phyloP scores from a whole-genome alignment of 1,140 invertebrate genomes.

The Platyura marginata region DNA sequence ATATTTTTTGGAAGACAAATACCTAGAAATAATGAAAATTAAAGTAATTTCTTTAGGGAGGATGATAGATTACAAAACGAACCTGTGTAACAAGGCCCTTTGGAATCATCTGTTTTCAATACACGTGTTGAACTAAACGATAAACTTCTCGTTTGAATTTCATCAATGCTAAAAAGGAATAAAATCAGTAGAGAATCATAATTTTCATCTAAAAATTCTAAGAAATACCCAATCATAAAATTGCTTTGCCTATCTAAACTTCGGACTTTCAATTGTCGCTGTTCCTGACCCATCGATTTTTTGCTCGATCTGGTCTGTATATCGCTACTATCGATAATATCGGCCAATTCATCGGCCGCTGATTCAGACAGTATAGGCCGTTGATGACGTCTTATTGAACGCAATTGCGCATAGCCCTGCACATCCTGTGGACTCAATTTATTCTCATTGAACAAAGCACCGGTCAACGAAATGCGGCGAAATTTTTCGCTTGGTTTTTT shows the following conservation, averaged over 20 bases:
- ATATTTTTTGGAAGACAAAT: slow-evolving; percentile 56
- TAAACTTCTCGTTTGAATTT: too few relatives aligned
- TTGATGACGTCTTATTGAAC: slow-evolving; percentile 47
- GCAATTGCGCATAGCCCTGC: slow-evolving; percentile 62
- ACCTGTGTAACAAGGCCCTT: slow-evolving; percentile 20
- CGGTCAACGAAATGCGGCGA: slow-evolving; percentile 13
- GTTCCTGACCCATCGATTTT: slow-evolving; percentile 7
- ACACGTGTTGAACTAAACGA: too few relatives aligned
- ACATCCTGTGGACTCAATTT: slow-evolving; percentile 45
- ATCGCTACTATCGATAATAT: slow-evolving; percentile 10
- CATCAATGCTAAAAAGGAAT: too few relatives aligned
- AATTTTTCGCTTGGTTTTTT: slow-evolving; percentile 13
- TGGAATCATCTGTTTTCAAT: slow-evolving; percentile 12
- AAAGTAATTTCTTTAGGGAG: too few relatives aligned
- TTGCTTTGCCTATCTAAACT: slow-evolving; percentile 14
- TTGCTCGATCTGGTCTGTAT: not conserved
- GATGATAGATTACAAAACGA: too few relatives aligned
- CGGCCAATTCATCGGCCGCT: slow-evolving; percentile 15
- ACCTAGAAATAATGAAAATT: too few relatives aligned
- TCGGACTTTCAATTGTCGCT: slow-evolving; percentile 14
- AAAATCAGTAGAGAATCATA: too few relatives aligned
- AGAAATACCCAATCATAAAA: not conserved
- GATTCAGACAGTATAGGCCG: slow-evolving; percentile 26
- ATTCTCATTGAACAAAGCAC: slow-evolving; percentile 8
- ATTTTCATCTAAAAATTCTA: too few relatives aligned